A percentile compares a stretch with the other conserved stretches of the same genome.
These are phyloP conservation scores for Meliscaeva auricollis DNA, from an alignment of 2,888 invertebrate species.

Conservation along the genomic window DNA sequence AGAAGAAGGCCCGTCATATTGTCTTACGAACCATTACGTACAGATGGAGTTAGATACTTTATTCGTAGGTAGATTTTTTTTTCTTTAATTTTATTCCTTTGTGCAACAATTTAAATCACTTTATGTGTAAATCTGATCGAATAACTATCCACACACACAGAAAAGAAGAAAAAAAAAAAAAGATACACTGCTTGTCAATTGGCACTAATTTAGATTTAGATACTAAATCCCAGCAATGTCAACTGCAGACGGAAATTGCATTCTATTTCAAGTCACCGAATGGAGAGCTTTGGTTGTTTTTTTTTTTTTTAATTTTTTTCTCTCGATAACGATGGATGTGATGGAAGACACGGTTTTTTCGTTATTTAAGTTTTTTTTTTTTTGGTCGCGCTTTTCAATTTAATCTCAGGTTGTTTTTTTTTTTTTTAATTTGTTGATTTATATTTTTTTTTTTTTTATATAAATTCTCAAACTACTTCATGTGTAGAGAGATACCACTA, in stretches of 20 bases:
- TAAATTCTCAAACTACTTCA: slow-evolving; percentile 38
- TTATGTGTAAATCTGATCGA: slow-evolving; percentile 53
- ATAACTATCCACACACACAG: slow-evolving; percentile 44
- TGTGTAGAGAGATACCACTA: slow-evolving; percentile 53
- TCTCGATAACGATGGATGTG: slow-evolving; percentile 39
- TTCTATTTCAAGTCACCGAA: slow-evolving; percentile 53
- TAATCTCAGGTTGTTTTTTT: slow-evolving; percentile 24
- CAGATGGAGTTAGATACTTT: slow-evolving; percentile 51
- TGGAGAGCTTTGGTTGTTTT: slow-evolving; percentile 42
- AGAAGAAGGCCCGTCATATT: slow-evolving; percentile 48
- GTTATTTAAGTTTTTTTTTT: slow-evolving; percentile 20
- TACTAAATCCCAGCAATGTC: slow-evolving; percentile 50
- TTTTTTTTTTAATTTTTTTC: slow-evolving; percentile 28
- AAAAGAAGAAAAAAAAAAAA: slow-evolving; percentile 21
- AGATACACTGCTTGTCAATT: slow-evolving; percentile 56
- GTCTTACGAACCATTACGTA: slow-evolving; percentile 55
- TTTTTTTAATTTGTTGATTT: slow-evolving; percentile 3
- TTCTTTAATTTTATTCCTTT: slow-evolving; percentile 17
- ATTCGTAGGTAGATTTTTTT: not conserved
- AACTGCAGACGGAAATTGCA: slow-evolving; percentile 65
- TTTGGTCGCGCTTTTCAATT: slow-evolving; percentile 34
- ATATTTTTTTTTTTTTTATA: slow-evolving; percentile 15
- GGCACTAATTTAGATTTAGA: slow-evolving; percentile 65
- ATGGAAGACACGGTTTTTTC: slow-evolving; percentile 34
- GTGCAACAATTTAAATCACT: slow-evolving; percentile 72